Evolutionary conservation across 2,113 vertebrate genomes (phyloP).

Genomic region (Cyanoramphus novaezelandiae): DNA sequence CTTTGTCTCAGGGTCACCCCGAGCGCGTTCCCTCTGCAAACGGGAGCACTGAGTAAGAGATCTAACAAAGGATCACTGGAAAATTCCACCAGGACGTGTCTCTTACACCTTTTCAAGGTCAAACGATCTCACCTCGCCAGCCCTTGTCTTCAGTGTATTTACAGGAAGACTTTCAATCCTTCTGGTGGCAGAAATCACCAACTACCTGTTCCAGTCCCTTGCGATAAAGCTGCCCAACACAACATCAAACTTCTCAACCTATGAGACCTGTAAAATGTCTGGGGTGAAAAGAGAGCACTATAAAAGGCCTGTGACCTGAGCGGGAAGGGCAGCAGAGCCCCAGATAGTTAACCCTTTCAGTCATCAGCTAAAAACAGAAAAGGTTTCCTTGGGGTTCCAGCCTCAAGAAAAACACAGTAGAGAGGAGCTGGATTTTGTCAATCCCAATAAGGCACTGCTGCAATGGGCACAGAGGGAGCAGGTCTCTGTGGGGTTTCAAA

Average conservation of each 20-base stretch:
- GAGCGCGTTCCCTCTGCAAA: neutral
- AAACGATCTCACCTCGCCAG: neutral
- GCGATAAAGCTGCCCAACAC: neutral
- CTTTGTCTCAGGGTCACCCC: neutral
- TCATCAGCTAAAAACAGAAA: neutral
- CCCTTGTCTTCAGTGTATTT: neutral
- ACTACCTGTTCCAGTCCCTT: neutral
- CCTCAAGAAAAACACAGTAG: rapidly evolving
- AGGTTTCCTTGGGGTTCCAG: neutral
- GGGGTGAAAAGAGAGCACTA: neutral
- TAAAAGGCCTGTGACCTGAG: neutral
- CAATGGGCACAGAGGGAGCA: neutral
- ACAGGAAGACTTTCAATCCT: neutral
- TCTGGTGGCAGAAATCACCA: neutral
- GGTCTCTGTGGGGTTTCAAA: neutral
- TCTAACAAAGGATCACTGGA: neutral
- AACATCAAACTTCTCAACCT: neutral
- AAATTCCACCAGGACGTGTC: neutral
- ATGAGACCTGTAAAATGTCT: neutral
- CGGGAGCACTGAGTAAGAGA: rapidly evolving
- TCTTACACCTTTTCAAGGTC: neutral
- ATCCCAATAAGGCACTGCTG: neutral
- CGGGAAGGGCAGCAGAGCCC: neutral
- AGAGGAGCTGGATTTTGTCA: neutral
- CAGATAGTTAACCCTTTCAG: neutral